Percentiles rank a stretch among this genome's conserved stretches.
phyloP scores from a whole-genome alignment of 2,797 vertebrate species.

The Tragopan temminckii region DNA sequence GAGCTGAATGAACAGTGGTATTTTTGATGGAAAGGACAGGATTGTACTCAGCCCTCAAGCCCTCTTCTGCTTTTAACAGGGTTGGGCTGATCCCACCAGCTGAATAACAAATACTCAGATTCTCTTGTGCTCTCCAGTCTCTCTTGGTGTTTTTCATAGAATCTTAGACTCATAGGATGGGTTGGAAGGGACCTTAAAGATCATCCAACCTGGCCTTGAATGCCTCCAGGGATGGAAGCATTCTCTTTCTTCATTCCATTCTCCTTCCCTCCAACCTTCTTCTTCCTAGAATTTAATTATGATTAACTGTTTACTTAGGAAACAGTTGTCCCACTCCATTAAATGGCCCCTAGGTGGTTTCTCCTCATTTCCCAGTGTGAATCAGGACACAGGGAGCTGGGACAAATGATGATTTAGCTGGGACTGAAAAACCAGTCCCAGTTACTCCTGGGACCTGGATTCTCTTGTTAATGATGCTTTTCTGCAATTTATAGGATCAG shows the following conservation, averaged over 20 bases:
- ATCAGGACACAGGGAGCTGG: background rate
- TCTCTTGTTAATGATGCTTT: fast-evolving
- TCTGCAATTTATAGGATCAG: fast-evolving
- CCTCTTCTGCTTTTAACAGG: background rate
- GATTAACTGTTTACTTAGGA: background rate
- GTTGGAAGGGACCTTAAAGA: no score
- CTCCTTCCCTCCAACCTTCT: background rate
- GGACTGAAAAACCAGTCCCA: background rate
- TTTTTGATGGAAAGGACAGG: background rate
- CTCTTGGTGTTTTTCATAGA: background rate
- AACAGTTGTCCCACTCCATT: fast-evolving
- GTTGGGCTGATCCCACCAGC: background rate
- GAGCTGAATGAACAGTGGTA: background rate
- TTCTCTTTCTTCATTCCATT: background rate
- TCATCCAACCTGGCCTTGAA: no score
- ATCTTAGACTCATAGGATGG: no score
- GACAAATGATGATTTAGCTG: fast-evolving
- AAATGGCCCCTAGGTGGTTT: background rate
- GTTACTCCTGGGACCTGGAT: fast-evolving
- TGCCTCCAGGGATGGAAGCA: no score
- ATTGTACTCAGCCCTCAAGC: background rate
- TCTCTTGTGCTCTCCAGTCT: background rate
- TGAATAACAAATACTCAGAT: no score
- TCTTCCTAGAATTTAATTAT: no score
- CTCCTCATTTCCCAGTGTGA: background rate